A percentile compares a stretch with the other conserved stretches of the same genome.
Evolutionary conservation across 2,113 vertebrate genomes (phyloP).

Genomic region (Oenanthe melanoleuca): DNA sequence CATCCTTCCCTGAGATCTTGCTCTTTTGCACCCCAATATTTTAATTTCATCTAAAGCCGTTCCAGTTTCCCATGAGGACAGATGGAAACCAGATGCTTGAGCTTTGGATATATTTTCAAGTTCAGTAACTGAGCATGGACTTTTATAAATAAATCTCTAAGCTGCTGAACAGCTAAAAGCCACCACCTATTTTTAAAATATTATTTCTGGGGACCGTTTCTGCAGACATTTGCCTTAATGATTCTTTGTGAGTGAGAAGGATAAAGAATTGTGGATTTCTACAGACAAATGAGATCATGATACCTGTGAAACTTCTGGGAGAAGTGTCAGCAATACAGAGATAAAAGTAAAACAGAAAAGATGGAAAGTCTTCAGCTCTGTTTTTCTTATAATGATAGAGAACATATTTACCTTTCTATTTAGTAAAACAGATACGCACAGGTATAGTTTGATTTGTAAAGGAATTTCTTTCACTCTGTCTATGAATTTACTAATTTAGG

Average conservation of each 20-base stretch:
- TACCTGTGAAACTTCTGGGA: background rate
- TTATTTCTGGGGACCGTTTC: background rate
- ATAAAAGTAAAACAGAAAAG: background rate
- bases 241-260: background rate
- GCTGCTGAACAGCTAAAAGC: slow-evolving; percentile 26
- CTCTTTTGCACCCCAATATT: slow-evolving; percentile 40
- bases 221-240: background rate
- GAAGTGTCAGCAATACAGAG: background rate
- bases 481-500: background rate
- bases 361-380: background rate
- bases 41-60: slow-evolving; percentile 45
- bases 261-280: background rate
- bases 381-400: background rate
- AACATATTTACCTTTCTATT: background rate
- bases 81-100: slow-evolving; percentile 73
- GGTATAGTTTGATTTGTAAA: background rate
- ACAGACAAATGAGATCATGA: background rate
- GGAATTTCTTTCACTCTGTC: background rate
- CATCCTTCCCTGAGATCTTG: background rate
- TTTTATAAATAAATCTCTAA: slow-evolving; percentile 59
- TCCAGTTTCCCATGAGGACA: slow-evolving; percentile 36
- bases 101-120: slow-evolving; percentile 43
- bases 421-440: background rate
- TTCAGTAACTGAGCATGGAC: slow-evolving; percentile 33
- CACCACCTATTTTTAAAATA: slow-evolving; percentile 33